Base-by-base conservation (phyloP, 1,140 invertebrate genomes). In the Zaprionus ghesquierei region DNA sequence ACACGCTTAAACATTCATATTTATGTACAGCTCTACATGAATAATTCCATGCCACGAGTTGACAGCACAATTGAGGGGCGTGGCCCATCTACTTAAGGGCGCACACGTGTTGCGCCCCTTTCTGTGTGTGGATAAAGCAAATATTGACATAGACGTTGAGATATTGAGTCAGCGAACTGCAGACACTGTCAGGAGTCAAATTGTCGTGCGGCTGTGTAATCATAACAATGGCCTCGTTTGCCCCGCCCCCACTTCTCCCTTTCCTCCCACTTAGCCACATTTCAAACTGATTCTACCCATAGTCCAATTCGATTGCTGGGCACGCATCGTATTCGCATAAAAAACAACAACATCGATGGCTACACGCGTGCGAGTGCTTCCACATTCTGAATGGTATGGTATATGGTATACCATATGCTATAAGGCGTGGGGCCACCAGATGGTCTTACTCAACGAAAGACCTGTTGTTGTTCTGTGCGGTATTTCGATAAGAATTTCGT, bases 301-400 rank as follows among this genome's bases (percentile, higher is more conserved):
- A 63, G 41, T 29, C 44, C 74, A 75, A 86, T 85, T 86, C 70
- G 69, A 78, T 81, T 71, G 58, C 56, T 71, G 72, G 59, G 78
- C 81, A 85, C 81, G 81, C 81, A 71, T 75, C 69, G 69, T 18
- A 72, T 60, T 54, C 22, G 63, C 27, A 60, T 35, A 65, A 23
- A 29, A 22, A 38, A 35, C 31, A 20, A n/a, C n/a, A 20, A 33
- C 22, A 62, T 62, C 29, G 22, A 38, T 58, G 25, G 12, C 50
- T 63, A 53, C n/a, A n/a, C 44, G 33, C 31, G 12, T 54, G 53
- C 33, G 62, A 23, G 54, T 50, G 20, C n/a, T 56, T 20, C 13
- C 15, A 51, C 29, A 63, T 63, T 35, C 12, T 27, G 23, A 15
- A 25, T 51, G 15, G 31, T 20, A 29, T 31, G 79, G 50, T 58